These are phyloP conservation scores for Sphenodon punctatus DNA, from an alignment of 2,797 vertebrate species.

Conservation along the genomic window DNA sequence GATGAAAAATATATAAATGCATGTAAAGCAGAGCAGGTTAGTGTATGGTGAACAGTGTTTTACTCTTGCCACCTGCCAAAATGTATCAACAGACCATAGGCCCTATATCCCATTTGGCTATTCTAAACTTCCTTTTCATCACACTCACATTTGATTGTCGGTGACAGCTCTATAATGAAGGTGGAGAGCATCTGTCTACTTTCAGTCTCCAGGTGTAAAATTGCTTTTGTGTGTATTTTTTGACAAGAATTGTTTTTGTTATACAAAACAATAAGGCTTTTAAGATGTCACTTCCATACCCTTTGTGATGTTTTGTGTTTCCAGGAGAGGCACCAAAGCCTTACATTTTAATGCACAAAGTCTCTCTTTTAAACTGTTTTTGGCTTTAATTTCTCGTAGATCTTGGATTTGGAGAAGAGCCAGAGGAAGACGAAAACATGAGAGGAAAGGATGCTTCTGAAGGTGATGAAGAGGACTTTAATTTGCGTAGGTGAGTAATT, in stretches of 20 bases:
- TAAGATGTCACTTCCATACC: neutral
- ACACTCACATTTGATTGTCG: neutral
- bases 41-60: neutral
- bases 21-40: neutral
- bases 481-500: constrained; percentile 56
- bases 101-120: neutral
- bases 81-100: neutral
- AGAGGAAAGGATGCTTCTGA: neutral
- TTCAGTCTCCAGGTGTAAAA: neutral
- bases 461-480: constrained; percentile 15
- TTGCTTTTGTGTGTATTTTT: neutral
- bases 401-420: constrained; percentile 10
- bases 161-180: neutral
- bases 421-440: neutral
- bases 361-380: neutral
- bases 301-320: neutral
- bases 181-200: neutral
- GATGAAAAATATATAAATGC: neutral
- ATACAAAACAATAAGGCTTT: neutral
- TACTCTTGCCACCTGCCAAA: neutral
- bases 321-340: neutral
- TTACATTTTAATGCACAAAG: neutral
- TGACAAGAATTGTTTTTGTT: neutral
- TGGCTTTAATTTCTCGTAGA: constrained; percentile 25
- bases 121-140: neutral